Conservation (phyloP, 1,140 invertebrate genomes). For the Piezodorus guildinii region DNA sequence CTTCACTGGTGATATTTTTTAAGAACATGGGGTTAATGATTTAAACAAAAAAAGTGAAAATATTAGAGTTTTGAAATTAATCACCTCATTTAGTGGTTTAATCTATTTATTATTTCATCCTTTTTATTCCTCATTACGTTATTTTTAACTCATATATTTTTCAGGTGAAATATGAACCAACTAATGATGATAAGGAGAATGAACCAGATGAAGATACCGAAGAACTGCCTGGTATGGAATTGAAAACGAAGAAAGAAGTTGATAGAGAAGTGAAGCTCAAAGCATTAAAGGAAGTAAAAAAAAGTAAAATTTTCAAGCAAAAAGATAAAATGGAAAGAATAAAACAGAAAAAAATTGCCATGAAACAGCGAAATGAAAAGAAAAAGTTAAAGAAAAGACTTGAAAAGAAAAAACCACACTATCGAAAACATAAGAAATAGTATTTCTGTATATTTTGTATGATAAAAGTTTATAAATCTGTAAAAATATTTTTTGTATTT, state of each 20-base stretch:
- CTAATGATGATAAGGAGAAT: slow-evolving; percentile 32
- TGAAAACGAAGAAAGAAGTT: slow-evolving; percentile 49
- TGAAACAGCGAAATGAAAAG: slow-evolving; percentile 23
- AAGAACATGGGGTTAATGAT: no score
- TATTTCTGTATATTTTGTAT: background rate
- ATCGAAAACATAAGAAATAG: background rate
- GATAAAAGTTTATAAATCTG: background rate
- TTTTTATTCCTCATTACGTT: no score
- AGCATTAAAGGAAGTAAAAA: slow-evolving; percentile 52
- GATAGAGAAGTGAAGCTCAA: slow-evolving; percentile 52
- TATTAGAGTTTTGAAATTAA: no score
- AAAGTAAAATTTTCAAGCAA: slow-evolving; percentile 59
- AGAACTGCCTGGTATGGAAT: slow-evolving; percentile 45
- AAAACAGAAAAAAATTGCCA: slow-evolving; percentile 29
- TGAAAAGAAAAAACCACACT: background rate
- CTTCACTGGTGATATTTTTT: no score
- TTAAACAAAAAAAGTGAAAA: no score
- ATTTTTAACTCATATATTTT: no score
- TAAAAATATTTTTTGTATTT: background rate
- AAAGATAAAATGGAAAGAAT: slow-evolving; percentile 49
- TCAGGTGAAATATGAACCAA: slow-evolving; percentile 34
- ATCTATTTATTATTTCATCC: no score
- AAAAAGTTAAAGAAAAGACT: slow-evolving; percentile 22
- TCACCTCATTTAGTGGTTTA: no score
- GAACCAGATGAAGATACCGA: slow-evolving; percentile 31